Base-by-base conservation (phyloP, 2,888 invertebrate species). In the Dione vanillae region DNA sequence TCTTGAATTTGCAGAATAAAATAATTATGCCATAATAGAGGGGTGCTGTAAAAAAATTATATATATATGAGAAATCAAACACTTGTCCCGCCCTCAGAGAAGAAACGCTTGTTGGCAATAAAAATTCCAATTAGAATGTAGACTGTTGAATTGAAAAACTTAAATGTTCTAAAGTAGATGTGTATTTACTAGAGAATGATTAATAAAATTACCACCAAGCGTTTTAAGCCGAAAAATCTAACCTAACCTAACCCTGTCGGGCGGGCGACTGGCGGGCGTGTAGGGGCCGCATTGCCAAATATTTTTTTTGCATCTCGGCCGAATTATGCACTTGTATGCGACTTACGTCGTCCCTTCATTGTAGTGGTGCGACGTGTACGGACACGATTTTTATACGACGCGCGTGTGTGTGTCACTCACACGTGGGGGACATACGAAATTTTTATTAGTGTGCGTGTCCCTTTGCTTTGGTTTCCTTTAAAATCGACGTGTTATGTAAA, bases 251-350 rank as follows among this genome's bases (percentile, higher is more conserved):
- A 93, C 91, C 92, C 92, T 85, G 91, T 87, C 92, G 92, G 87
- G 90, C 93, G 92, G 91, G 89, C 93, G 92, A 93, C 93, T 93
- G 93, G 88, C 92, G 87, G 91, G 84, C 91, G 92, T 87, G 91
- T 91, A 92, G 93, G 93, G 92, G 91, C 93, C 92, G 92, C 90
- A 92, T 93, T 93, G 93, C 93, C 93, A 93, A 93, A 93, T 92
- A 92, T 92, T 93, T 93, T 93, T 93, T 93, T 93, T 93, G 93
- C 92, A 93, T 93, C 93, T 93, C 93, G 91, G 89, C 93, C 93
- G 93, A 93, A 93, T 91, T 93, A 92, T 93, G 93, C 93, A 93
- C 92, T 92, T 92, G 93, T 93, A 93, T 93, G 93, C 93, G 92
- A 89, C 92, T 92, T 93, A 91, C 92, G 92, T 91, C 89, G 87